Evolutionary conservation across 2,113 vertebrate species (phyloP), one percentile per base, ranked within the genome.

Genomic region (Onychostruthus taczanowskii): DNA sequence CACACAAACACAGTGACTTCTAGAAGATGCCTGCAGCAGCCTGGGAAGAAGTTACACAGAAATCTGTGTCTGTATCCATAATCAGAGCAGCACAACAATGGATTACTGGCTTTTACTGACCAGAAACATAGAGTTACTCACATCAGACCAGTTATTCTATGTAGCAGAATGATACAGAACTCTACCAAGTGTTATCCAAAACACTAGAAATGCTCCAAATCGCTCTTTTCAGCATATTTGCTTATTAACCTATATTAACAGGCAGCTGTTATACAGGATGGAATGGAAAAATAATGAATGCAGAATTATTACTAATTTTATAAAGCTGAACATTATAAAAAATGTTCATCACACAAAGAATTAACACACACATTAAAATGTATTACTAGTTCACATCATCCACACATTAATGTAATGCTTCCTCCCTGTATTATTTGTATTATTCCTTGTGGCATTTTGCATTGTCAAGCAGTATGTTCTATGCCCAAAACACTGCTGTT

Each of bases 371-470:
- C 16, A 94, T 80, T 85, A 90, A 87, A 84, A 92, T 53, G 3
- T 33, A 47, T 89, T 87, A 85, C 31, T 43, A 46, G 20, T 64
- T 94, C 62, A 56, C 52, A 72, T 75, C 59, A 85, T 62, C 66
- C 58, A 56, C 0, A 0, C 30, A 75, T 64, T 94, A 87, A 63
- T 53, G 59, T 53, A 90, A 77, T 84, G 26, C 5, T 84, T 61
- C 33, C 43, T 95, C 31, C 7, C 43, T 93, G 31, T 73, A 78
- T 90, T 93, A 37, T 90, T 77, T 77, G 61, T 17, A 80, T 91
- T 91, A 85, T 80, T 89, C 74, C 66, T 89, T 79, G 30, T 87
- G 58, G 39, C 73, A 72, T 87, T 95, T 91, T 96, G n/a, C 50
- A 68, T 89, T 92, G n/a, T 67, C 73, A 89, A 84, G 43, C 49